Conservation (phyloP, 2,888 invertebrate species). For the Sepiola atlantica region DNA sequence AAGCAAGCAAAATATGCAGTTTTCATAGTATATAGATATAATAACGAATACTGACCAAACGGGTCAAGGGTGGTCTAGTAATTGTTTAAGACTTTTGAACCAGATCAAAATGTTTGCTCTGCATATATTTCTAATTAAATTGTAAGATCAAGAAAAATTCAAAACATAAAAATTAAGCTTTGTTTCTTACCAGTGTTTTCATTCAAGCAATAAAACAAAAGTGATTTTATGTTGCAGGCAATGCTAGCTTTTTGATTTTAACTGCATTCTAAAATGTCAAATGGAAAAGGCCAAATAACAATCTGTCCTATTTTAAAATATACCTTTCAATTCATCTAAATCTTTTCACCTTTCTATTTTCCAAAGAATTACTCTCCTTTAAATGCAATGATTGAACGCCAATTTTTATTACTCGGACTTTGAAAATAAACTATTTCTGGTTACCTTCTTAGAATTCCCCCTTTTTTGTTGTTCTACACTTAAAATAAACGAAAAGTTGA, state of each 20-base stretch:
- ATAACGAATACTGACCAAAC: too few relatives aligned
- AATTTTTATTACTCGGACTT: background rate
- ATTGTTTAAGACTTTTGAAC: background rate
- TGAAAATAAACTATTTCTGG: background rate
- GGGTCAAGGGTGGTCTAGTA: background rate
- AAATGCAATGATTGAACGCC: background rate
- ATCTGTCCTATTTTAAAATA: background rate
- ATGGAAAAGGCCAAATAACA: background rate
- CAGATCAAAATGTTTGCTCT: background rate
- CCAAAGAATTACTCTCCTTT: background rate
- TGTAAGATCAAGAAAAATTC: background rate
- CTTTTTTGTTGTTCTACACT: background rate
- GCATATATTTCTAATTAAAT: background rate
- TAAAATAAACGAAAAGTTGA: background rate
- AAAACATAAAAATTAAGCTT: background rate
- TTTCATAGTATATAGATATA: too few relatives aligned
- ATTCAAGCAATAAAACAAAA: background rate
- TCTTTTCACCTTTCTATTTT: background rate
- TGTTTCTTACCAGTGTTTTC: background rate
- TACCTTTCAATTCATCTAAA: background rate
- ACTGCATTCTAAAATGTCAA: background rate
- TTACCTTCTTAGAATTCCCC: background rate
- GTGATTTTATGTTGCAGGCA: background rate
- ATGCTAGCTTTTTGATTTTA: background rate
- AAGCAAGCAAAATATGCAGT: too few relatives aligned